Percentiles rank a stretch among this genome's conserved stretches.
Evolutionary conservation across 1,140 invertebrate genomes (phyloP).

Genomic region (Drosophila mauritiana): DNA sequence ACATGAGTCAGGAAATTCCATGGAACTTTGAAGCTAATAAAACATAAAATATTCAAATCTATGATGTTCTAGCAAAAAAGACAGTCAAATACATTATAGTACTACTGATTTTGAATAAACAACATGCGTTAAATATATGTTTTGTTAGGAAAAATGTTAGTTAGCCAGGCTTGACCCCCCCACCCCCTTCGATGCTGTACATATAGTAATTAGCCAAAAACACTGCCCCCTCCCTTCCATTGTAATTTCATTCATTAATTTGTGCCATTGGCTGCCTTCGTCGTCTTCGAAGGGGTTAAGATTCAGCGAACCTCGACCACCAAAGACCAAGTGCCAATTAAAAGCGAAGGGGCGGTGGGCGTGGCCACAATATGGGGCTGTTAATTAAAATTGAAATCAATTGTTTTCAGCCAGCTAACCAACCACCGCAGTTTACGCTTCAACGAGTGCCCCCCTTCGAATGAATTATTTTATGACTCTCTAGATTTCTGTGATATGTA

Average conservation of each 20-base stretch:
- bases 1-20: not conserved
- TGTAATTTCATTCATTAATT: constrained; percentile 77
- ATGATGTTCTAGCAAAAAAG: too few species aligned
- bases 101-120: too few species aligned
- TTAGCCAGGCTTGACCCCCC: constrained; percentile 20
- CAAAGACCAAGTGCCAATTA: constrained; percentile 76
- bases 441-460: constrained; percentile 5
- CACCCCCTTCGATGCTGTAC: not conserved
- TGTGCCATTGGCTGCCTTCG: constrained; percentile 64
- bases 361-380: constrained; percentile 48
- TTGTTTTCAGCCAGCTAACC: constrained; percentile 40
- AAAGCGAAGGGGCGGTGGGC: constrained; percentile 31
- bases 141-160: not conserved
- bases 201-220: constrained; percentile 40
- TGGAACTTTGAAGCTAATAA: not conserved
- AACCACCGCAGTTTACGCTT: constrained; percentile 1
- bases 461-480: constrained; percentile 4
- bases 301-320: constrained; percentile 73
- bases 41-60: not conserved
- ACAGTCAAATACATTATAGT: too few species aligned
- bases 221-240: constrained; percentile 9
- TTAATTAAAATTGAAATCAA: constrained; percentile 80
- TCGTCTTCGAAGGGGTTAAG: constrained; percentile 42
- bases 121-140: not conserved
- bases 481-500: constrained; percentile 27